Conservation (phyloP, 1,140 invertebrate genomes). For the Heliconius melpomene region DNA sequence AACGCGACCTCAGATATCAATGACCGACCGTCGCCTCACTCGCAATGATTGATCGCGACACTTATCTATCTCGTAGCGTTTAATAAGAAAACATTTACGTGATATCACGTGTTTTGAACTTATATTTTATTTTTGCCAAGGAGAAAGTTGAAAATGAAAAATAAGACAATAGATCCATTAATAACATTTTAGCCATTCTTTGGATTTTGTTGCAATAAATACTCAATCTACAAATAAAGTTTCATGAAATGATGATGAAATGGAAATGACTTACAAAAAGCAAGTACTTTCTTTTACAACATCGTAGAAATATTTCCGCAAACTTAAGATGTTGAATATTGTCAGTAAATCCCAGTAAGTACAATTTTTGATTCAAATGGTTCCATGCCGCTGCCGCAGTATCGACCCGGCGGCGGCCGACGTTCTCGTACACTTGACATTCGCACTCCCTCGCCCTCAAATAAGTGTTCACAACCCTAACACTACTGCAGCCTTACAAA, state of each 20-base stretch:
- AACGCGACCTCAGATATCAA: slow-evolving; percentile 39
- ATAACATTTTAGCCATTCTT: not conserved
- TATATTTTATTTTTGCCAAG: not conserved
- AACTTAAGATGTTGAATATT: not conserved
- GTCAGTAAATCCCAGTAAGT: not conserved
- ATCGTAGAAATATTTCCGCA: not conserved
- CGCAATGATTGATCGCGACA: slow-evolving; percentile 27
- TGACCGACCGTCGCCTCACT: slow-evolving; percentile 22
- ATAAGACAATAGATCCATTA: not conserved
- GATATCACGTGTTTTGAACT: not conserved
- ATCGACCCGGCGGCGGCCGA: slow-evolving; percentile 46
- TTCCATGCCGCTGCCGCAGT: slow-evolving; percentile 24
- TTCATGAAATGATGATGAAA: too few relatives aligned
- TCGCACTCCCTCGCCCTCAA: slow-evolving; percentile 51
- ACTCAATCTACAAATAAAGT: too few relatives aligned
- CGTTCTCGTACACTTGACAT: slow-evolving; percentile 66
- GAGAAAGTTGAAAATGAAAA: not conserved
- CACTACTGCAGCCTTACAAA: slow-evolving; percentile 26
- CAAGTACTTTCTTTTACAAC: too few relatives aligned
- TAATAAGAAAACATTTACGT: not conserved
- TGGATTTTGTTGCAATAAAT: too few relatives aligned
- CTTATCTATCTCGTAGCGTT: not conserved
- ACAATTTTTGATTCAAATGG: slow-evolving; percentile 16
- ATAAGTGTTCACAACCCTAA: slow-evolving; percentile 49
- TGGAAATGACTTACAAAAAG: too few relatives aligned